phyloP scores from a whole-genome alignment of 2,113 vertebrate genomes.

The Pomatostomus ruficeps region DNA sequence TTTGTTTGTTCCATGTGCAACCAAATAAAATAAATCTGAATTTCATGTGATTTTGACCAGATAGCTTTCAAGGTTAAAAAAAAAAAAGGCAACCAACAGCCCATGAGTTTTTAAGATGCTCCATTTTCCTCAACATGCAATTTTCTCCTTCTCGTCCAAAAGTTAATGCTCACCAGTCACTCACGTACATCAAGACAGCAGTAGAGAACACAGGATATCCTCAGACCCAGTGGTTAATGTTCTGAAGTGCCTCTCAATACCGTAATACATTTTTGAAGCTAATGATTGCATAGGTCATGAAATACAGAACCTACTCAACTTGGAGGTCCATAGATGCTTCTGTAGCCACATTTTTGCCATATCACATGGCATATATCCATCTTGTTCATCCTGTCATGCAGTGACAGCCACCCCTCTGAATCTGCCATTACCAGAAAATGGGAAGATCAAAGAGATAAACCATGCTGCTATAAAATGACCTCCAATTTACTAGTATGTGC shows the following conservation, averaged over 20 bases:
- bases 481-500: not conserved
- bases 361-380: not conserved
- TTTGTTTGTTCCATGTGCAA: not conserved
- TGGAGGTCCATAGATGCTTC: not conserved
- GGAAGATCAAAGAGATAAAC: not conserved
- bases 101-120: not conserved
- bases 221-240: not conserved
- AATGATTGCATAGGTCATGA: constrained; percentile 13
- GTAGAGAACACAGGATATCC: not conserved
- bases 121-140: not conserved
- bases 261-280: not conserved
- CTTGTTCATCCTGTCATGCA: not conserved
- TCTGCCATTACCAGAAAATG: not conserved
- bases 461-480: not conserved
- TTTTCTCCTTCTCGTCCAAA: not conserved
- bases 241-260: not conserved
- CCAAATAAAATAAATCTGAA: not conserved
- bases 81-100: not conserved
- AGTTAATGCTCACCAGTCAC: not conserved
- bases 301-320: not conserved
- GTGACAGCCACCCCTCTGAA: not conserved
- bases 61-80: not conserved
- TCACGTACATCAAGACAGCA: not conserved
- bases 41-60: not conserved
- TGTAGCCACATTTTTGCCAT: not conserved